These are phyloP conservation scores for Phyllotreta cruciferae DNA, from an alignment of 2,888 invertebrate genomes.

Conservation along the genomic window DNA sequence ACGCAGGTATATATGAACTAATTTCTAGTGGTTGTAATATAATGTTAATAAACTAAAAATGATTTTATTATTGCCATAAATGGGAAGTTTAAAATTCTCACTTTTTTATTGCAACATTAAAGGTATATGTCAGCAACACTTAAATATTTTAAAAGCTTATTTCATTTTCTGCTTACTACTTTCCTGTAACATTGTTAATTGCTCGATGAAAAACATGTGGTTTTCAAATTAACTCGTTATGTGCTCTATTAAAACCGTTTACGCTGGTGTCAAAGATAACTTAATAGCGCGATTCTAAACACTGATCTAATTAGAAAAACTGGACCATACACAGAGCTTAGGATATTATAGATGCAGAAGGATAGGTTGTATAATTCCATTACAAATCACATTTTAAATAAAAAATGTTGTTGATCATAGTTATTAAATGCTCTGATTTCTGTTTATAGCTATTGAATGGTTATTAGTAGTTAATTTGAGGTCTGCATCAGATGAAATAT, in stretches of 20 bases:
- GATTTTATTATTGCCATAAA: slow-evolving; percentile 1
- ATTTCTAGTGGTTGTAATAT: too few relatives aligned
- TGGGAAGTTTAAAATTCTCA: slow-evolving; percentile 5
- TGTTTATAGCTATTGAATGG: too few relatives aligned
- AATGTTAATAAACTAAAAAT: neutral
- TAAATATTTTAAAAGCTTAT: slow-evolving; percentile 29
- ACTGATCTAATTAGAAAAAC: slow-evolving; percentile 20
- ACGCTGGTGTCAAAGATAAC: slow-evolving; percentile 22
- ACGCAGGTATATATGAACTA: too few relatives aligned
- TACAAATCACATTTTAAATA: too few relatives aligned
- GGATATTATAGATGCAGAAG: neutral
- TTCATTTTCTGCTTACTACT: slow-evolving; percentile 23
- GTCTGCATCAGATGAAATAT: too few relatives aligned
- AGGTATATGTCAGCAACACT: slow-evolving; percentile 22
- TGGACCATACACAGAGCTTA: neutral
- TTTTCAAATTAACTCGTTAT: slow-evolving; percentile 32
- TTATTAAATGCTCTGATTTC: too few relatives aligned
- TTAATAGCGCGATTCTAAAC: slow-evolving; percentile 22
- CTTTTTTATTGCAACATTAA: slow-evolving; percentile 18
- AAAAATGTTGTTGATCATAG: too few relatives aligned
- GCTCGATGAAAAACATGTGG: slow-evolving; percentile 42
- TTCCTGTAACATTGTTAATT: slow-evolving; percentile 22
- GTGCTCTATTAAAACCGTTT: slow-evolving; percentile 21
- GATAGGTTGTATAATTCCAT: too few relatives aligned
- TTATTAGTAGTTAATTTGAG: too few relatives aligned